These are phyloP conservation scores for Cyanoliseus patagonus DNA, from an alignment of 2,113 vertebrate species.

Conservation along the genomic window DNA sequence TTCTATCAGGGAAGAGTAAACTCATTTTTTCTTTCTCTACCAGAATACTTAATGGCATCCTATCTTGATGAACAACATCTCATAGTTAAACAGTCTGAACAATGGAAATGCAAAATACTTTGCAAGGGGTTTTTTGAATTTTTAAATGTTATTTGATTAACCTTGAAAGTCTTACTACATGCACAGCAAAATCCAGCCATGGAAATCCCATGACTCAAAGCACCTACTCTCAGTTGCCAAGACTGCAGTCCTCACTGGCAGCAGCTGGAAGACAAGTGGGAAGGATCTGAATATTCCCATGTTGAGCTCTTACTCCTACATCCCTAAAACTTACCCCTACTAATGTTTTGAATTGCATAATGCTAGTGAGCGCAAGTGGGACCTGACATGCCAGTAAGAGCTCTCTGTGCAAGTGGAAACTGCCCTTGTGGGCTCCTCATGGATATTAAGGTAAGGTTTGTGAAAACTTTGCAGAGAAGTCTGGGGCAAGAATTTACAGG, in stretches of 20 bases:
- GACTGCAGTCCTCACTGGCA: not conserved
- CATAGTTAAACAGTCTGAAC: not conserved
- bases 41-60: constrained; percentile 32
- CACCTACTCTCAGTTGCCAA: not conserved
- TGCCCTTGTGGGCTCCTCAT: rapidly evolving
- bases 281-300: not conserved
- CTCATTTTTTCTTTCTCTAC: constrained; percentile 17
- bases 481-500: not conserved
- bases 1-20: constrained; percentile 50
- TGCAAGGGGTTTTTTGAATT: not conserved
- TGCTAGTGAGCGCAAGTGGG: not conserved
- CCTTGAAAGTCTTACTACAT: not conserved
- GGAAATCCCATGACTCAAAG: not conserved
- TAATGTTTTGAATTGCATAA: not conserved
- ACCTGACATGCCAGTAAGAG: not conserved
- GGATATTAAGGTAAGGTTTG: not conserved
- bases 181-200: not conserved
- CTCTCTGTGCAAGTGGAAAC: not conserved
- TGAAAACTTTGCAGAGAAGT: not conserved
- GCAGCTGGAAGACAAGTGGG: not conserved
- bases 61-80: constrained; percentile 47
- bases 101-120: constrained; percentile 30
- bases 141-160: constrained; percentile 15
- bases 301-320: not conserved
- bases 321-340: not conserved